phyloP scores from a whole-genome alignment of 2,797 vertebrate genomes.

The Lemur catta region DNA sequence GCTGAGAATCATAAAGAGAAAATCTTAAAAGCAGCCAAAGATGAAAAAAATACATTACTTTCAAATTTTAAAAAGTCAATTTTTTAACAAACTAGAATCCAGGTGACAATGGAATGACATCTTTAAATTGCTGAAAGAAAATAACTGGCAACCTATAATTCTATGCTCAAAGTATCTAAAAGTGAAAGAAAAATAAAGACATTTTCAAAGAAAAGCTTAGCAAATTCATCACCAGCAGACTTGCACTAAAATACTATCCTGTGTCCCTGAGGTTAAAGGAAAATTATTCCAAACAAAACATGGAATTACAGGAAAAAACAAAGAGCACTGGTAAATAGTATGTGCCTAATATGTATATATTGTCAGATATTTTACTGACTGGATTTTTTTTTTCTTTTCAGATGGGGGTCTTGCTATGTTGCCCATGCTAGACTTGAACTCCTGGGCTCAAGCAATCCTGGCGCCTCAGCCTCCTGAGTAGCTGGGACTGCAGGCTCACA shows the following conservation, averaged over 20 bases:
- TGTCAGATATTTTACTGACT: not conserved
- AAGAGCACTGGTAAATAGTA: not conserved
- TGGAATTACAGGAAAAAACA: not conserved
- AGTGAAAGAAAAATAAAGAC: not conserved
- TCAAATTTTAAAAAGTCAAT: not conserved
- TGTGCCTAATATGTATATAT: not conserved
- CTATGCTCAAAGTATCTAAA: not conserved
- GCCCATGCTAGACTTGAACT: not conserved
- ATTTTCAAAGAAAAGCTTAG: constrained; percentile 3
- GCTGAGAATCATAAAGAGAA: not conserved
- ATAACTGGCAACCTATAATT: not conserved
- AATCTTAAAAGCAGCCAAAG: not conserved
- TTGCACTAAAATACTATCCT: not conserved
- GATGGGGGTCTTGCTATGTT: not conserved
- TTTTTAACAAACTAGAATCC: not conserved
- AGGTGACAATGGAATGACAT: not conserved
- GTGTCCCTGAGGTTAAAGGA: not conserved
- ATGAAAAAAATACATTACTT: not conserved
- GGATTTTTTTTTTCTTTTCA: not conserved
- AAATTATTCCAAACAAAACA: not conserved
- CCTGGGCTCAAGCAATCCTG: not conserved
- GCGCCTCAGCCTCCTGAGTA: not conserved
- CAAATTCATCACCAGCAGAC: not conserved
- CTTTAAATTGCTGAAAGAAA: not conserved
- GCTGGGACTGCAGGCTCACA: too few relatives aligned